Base-by-base conservation (phyloP, 64 coral and sea anemone species). In the Montipora cactus region DNA sequence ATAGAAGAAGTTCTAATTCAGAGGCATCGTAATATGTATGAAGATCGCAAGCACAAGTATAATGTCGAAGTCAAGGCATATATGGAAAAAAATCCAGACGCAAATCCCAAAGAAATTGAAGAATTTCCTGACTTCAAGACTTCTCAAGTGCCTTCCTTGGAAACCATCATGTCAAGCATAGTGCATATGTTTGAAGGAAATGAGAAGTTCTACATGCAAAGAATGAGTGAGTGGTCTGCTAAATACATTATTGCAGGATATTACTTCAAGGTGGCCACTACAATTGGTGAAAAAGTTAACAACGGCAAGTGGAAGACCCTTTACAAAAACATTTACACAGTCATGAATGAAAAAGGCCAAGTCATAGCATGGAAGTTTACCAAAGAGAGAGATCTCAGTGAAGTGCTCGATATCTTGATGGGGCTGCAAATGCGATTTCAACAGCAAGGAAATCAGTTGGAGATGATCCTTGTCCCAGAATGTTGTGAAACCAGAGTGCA, bases 291-390 rank as follows among this genome's bases (percentile, higher is more conserved):
- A 25, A 52, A 70, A 68, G 11, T 77, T 2, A 25, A 64, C 37
- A 75, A 25, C 14, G 87, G 87, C 3, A 87, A 87, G 79, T 93
- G 92, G 92, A 78, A 77, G 19, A 49, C 92, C 6, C 74, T 79
- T 44, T 88, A 70, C 79, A 80, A 93, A 48, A 71, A 80, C 49
- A 80, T 93, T 23, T 93, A 72, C 75, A 78, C 92, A 22, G 69
- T 93, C 28, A 88, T 93, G 92, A 93, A 93, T 80, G 92, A 93
- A 52, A 78, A 93, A 50, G 92, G 92, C 12, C 92, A 93, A 81
- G 84, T 93, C n/a, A 79, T 93, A 21, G 75, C 92, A 8, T 93
- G 92, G 92, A 85, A 93, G 81, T 85, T 81, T 53, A 93, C 83
- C 20, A 93, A 80, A 71, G 84, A 87, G 19, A 88, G 12, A 47